Evolutionary conservation across 2,797 vertebrate species (phyloP).

Genomic region (Chanos chanos): DNA sequence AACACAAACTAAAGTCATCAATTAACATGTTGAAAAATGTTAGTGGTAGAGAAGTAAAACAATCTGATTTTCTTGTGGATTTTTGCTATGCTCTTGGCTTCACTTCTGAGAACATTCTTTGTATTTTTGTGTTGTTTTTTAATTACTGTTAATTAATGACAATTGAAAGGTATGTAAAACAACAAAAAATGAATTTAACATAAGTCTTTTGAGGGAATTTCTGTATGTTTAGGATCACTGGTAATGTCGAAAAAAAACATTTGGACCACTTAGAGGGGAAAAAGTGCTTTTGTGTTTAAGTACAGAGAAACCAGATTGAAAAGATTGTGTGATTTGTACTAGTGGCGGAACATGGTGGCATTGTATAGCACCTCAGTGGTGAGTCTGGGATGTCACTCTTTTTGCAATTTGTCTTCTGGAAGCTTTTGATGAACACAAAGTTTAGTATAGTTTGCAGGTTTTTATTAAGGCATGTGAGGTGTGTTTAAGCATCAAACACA

Average conservation of each 20-base stretch:
- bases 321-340: constrained; percentile 3
- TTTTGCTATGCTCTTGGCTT: too few species aligned
- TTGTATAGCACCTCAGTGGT: too few species aligned
- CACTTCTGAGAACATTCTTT: too few species aligned
- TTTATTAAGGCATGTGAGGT: constrained; percentile 48
- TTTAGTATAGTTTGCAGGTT: constrained; percentile 35
- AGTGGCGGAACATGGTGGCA: not conserved
- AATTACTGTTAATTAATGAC: not conserved
- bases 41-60: too few species aligned
- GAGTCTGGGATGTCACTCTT: too few species aligned
- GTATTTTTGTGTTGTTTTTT: not conserved
- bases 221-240: too few species aligned
- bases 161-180: not conserved
- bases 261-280: not conserved
- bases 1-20: too few species aligned
- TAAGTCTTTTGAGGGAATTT: not conserved
- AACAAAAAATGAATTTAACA: not conserved
- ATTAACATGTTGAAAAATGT: too few species aligned
- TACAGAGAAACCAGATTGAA: not conserved
- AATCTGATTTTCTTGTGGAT: too few species aligned
- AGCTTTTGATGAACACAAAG: constrained; percentile 35
- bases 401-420: constrained; percentile 16
- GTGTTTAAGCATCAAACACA: constrained; percentile 36
- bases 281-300: constrained; percentile 5
- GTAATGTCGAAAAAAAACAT: not conserved